Evolutionary conservation across 2,113 vertebrate species (phyloP).

Genomic region (Polypterus senegalus): DNA sequence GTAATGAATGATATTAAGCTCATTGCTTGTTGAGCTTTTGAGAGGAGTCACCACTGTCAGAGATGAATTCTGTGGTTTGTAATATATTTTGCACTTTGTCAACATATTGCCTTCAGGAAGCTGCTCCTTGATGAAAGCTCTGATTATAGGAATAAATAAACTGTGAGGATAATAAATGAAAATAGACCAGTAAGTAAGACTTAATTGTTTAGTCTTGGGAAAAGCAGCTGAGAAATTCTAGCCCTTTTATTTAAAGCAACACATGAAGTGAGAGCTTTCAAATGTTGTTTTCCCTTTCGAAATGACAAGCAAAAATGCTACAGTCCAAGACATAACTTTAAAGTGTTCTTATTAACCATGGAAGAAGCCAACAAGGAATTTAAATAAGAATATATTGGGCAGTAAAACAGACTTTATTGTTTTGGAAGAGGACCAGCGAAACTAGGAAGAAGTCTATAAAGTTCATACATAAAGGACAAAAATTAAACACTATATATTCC

Average conservation of each 20-base stretch:
- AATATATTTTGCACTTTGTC: conserved; percentile 6
- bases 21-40: not conserved
- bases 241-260: conserved; percentile 47
- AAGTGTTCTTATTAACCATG: conserved; percentile 55
- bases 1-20: too few relatives aligned
- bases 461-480: too few relatives aligned
- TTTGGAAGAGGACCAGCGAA: conserved; percentile 45
- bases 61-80: conserved; percentile 1
- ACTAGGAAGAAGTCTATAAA: too few relatives aligned
- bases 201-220: too few relatives aligned
- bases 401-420: conserved; percentile 58
- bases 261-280: conserved; percentile 56
- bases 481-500: too few relatives aligned
- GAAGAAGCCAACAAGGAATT: conserved; percentile 74
- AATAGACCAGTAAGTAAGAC: too few relatives aligned
- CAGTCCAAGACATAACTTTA: conserved; percentile 55
- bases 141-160: conserved; percentile 4
- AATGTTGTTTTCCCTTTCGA: conserved; percentile 46
- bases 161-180: not conserved
- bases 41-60: not conserved
- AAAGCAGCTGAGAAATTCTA: too few relatives aligned
- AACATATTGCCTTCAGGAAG: not conserved
- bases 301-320: conserved; percentile 51
- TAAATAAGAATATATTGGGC: conserved; percentile 72
- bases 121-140: not conserved